Conservation (phyloP, 2,888 invertebrate genomes). For the Eristalinus sepulchralis region DNA sequence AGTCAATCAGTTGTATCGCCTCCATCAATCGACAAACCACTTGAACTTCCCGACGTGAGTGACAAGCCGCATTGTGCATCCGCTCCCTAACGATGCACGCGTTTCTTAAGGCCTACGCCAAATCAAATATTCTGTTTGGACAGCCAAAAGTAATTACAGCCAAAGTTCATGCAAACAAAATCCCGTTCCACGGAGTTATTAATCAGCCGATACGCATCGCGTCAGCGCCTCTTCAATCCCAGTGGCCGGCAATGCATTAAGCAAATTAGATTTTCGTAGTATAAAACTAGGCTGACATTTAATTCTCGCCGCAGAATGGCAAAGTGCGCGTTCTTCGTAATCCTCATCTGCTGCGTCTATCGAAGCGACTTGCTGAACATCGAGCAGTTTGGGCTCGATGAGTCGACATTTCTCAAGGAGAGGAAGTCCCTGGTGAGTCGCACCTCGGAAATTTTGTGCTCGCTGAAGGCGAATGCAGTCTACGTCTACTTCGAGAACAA, state of each 20-base stretch:
- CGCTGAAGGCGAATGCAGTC: conserved; percentile 75
- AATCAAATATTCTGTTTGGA: not conserved
- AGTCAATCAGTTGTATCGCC: not conserved
- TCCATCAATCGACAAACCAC: not conserved
- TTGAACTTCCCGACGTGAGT: not conserved
- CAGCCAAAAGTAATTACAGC: not conserved
- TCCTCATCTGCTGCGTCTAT: conserved; percentile 11
- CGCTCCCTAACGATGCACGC: not conserved
- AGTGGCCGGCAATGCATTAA: not conserved
- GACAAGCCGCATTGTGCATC: not conserved
- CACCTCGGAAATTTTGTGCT: conserved; percentile 75
- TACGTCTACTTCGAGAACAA: conserved; percentile 78
- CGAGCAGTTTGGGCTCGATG: not conserved
- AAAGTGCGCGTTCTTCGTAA: not conserved
- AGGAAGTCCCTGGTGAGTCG: conserved; percentile 69
- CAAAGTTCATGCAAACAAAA: not conserved
- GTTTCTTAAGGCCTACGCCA: not conserved
- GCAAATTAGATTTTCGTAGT: not conserved
- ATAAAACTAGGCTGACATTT: not conserved
- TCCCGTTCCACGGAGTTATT: not conserved
- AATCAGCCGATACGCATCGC: not conserved
- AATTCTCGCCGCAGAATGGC: not conserved
- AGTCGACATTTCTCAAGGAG: not conserved
- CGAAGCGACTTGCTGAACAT: conserved; percentile 5
- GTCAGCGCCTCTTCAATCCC: not conserved